Conservation (phyloP, 2,888 invertebrate genomes). For the Eucriotettix oculatus region DNA sequence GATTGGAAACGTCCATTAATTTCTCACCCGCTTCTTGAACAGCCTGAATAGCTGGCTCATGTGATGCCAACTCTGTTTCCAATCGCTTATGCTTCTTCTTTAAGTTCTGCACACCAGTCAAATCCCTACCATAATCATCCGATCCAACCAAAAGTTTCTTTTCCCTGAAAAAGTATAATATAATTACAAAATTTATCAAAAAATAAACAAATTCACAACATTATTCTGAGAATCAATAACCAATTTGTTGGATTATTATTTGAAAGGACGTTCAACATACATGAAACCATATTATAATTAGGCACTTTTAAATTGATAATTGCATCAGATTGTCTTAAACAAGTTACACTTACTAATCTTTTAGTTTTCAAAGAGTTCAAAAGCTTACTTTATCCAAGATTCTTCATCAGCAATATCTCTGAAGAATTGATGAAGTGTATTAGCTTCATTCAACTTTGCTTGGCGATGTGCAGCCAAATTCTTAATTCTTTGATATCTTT, state of each 20-base stretch:
- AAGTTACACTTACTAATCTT: not conserved
- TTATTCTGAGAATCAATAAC: no score
- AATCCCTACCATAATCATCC: constrained; percentile 94
- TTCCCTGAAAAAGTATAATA: constrained; percentile 38
- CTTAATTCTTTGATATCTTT: constrained; percentile 86
- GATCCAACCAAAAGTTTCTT: constrained; percentile 94
- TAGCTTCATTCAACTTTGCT: constrained; percentile 84
- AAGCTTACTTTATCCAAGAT: constrained; percentile 84
- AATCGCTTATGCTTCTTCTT: constrained; percentile 97
- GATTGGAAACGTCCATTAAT: constrained; percentile 83
- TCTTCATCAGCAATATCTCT: constrained; percentile 98
- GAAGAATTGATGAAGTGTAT: constrained; percentile 98
- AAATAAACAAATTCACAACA: no score
- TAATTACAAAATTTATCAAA: no score
- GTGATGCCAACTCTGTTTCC: constrained; percentile 94
- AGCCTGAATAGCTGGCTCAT: constrained; percentile 92
- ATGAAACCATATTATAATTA: no score
- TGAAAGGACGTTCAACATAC: no score
- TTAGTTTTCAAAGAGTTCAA: constrained; percentile 8
- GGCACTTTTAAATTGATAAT: no score
- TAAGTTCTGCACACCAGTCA: constrained; percentile 95
- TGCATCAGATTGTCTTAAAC: no score
- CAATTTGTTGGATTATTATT: no score
- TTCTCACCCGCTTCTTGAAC: constrained; percentile 81
- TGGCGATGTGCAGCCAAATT: constrained; percentile 85